Base-by-base conservation (phyloP, 2,888 invertebrate genomes). In the Oeneis ivallda region DNA sequence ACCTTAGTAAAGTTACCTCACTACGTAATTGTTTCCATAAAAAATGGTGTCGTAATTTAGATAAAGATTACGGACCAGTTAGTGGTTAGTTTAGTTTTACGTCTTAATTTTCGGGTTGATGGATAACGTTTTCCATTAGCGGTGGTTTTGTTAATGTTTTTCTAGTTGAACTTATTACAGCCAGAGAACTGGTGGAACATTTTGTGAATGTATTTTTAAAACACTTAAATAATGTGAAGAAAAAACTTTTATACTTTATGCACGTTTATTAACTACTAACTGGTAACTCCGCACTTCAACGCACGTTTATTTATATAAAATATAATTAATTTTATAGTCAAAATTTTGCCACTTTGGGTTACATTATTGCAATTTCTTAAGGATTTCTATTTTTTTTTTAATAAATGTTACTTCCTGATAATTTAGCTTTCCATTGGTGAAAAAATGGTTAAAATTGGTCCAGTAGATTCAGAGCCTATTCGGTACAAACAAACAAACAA, bases 61-160 rank as follows among this genome's bases (percentile, higher is more conserved):
- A 85, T 85, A 82, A 81, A 83, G 75, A 77, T 56, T 76, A 76
- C 75, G 69, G 75, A 63, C 73, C 70, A 67, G 68, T 73, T 70
- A 70, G 74, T 71, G 70, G 70, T 69, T 63, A 71, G 73, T 72
- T 70, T 68, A 70, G 75, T 73, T 75, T 74, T 74, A 74, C 79
- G 73, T 82, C 81, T 85, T 82, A 83, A 86, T 87, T 86, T 61
- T 84, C 73, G 79, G 78, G 82, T 85, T 87, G 85, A 87, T 84
- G 82, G 81, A 87, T 87, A 81, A 85, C 83, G 79, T 79, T 79
- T 78, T 82, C 87, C 86, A 89, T 88, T 89, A 88, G 80, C 76
- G 82, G 75, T 75, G 77, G 80, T 81, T 83, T 81, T 86, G 85
- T 88, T 85, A 86, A 87, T 86, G 85, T 82, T 74, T 70, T 68